Base-by-base conservation (phyloP, 2,113 vertebrate genomes). In the Marmota flaviventris region DNA sequence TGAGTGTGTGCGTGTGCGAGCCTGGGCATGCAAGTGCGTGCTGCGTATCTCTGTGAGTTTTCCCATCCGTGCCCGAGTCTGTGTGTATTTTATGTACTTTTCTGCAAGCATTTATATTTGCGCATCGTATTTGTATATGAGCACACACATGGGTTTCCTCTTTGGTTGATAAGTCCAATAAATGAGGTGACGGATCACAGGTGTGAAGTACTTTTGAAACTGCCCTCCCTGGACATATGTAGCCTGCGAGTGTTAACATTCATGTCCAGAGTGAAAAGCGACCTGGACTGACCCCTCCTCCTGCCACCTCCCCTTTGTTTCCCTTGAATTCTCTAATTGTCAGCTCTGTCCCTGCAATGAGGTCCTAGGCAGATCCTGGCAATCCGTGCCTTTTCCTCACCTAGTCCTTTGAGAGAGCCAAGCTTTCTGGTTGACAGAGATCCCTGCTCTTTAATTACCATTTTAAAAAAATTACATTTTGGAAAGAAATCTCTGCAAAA, bases 191-290 rank as follows among this genome's bases (percentile, higher is more conserved):
- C 17, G 39, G 45, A 22, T 22, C 29, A n/a, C 1, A 24, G 2
- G 2, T 3, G 34, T 4, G 42, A 75, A 67, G 14, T 4, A 3
- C 42, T 75, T 29, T 51, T 37, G 29, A 32, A 61, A 4, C 61
- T 5, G 17, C 17, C 65, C 42, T 5, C 39, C 82, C 75, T 45
- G 12, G 5, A 9, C 18, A 1, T 9, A 0, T 4, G 0, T 2
- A 65, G 34, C 24, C 32, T 27, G 20, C 11, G 11, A 2, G 37
- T 12, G 56, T 72, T 45, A 13, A 9, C 61, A 25, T 2, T 70
- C 79, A 18, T 0, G 1, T 53, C 29, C 53, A 4, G 69, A 29
- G 65, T 16, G 63, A 83, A 89, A 77, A 61, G 24, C 75, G 20
- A 0, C 29, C 61, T 29, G 61, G 88, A 56, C 5, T 24, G 83